Evolutionary conservation across 2,113 vertebrate genomes (phyloP).

Genomic region (Peromyscus maniculatus): DNA sequence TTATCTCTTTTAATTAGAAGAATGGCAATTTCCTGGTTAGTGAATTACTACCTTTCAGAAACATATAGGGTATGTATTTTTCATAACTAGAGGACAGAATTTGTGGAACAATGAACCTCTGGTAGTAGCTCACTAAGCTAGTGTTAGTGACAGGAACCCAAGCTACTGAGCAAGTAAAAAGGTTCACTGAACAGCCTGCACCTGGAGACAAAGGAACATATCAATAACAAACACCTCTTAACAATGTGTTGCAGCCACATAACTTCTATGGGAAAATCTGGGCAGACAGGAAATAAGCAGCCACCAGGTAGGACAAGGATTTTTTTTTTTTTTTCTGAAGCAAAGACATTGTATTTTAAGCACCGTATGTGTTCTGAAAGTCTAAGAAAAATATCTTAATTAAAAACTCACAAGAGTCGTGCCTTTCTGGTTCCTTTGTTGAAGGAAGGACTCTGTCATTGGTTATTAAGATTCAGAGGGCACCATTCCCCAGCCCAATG

Average conservation of each 20-base stretch:
- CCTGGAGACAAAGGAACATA: not conserved
- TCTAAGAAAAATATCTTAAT: not conserved
- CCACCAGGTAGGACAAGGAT: not conserved
- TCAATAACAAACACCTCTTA: not conserved
- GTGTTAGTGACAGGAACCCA: not conserved
- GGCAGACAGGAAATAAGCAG: not conserved
- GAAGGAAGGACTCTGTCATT: not conserved
- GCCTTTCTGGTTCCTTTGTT: not conserved
- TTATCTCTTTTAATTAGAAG: not conserved
- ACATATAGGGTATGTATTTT: not conserved
- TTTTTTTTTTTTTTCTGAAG: not conserved
- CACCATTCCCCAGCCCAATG: not conserved
- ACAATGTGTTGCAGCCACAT: not conserved
- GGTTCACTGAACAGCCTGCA: not conserved
- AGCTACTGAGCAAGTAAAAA: not conserved
- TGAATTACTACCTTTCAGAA: not conserved
- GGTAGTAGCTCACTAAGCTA: not conserved
- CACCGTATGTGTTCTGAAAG: not conserved
- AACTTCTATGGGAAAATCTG: not conserved
- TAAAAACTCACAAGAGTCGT: too few species aligned
- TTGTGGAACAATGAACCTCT: accelerated
- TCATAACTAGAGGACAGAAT: not conserved
- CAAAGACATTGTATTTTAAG: not conserved
- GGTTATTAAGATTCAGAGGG: not conserved
- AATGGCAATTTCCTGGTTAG: not conserved